These are phyloP conservation scores for Amphiprion clarkii DNA, from an alignment of 2,797 vertebrate genomes.

Conservation along the genomic window DNA sequence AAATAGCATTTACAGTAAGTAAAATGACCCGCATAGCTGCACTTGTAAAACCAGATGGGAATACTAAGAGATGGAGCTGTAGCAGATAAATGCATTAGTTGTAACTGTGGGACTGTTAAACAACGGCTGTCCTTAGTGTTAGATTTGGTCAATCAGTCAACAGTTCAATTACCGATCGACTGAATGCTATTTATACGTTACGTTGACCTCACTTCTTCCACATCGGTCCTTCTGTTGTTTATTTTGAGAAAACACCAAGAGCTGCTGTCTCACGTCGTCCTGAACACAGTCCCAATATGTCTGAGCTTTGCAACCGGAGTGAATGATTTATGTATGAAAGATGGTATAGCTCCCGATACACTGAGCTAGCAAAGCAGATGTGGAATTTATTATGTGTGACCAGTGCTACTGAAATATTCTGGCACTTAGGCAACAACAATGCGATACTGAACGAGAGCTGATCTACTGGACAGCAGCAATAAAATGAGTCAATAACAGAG, in stretches of 20 bases:
- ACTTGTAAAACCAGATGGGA: neutral
- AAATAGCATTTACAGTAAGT: constrained; percentile 34
- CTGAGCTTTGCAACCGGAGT: constrained; percentile 9
- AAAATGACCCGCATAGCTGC: constrained; percentile 1
- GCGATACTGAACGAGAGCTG: neutral
- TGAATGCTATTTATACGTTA: neutral
- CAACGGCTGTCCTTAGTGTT: neutral
- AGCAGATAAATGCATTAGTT: neutral
- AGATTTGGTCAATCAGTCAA: neutral
- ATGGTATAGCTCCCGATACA: constrained; percentile 13
- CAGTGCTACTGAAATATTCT: constrained; percentile 24
- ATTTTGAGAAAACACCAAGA: neutral
- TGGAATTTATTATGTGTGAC: constrained; percentile 51
- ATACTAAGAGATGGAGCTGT: neutral
- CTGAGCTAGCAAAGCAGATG: constrained; percentile 28
- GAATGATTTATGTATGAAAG: constrained; percentile 19
- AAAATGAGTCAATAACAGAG: neutral
- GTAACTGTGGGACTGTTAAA: too few relatives aligned
- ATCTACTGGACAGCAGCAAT: constrained; percentile 15
- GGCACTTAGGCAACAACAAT: constrained; percentile 3
- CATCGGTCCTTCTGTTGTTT: neutral
- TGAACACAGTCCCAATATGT: neutral
- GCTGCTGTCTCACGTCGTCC: neutral
- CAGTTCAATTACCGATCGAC: constrained; percentile 5
- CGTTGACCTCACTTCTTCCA: neutral